Evolutionary conservation across 2,797 vertebrate species (phyloP), one percentile per base, ranked within the genome.

Genomic region (Alca torda): DNA sequence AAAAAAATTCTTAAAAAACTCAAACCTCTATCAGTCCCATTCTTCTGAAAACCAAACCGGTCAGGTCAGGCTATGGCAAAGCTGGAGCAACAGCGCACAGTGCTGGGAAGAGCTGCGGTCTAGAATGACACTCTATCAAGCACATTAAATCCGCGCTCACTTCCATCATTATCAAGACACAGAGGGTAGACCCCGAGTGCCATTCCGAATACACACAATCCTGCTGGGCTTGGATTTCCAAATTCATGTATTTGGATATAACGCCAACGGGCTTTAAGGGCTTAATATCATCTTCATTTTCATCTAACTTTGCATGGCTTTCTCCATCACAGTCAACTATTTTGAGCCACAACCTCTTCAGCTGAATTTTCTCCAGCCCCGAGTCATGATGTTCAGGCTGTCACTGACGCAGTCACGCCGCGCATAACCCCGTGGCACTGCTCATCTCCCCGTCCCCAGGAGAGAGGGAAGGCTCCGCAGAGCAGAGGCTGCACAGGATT

Each of bases 391-490:
- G 6, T 4, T 21, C 6, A 79, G 37, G 25, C 68, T 24, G 53
- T 28, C 89, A 35, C 43, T 0, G 24, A 19, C 2, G 5, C 0
- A 4, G 60, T 9, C 46, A 41, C n/a, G 7, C 10, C 8, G 0
- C 0, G 1, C 1, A 63, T 23, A 30, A 45, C 60, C 81, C 31
- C 80, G 9, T 0, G 0, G 54, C 30, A 9, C 61, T 13, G 67
- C 87, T 65, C 35, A 37, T 24, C 61, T 70, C 57, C 41, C 24
- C 5, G 39, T 4, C 25, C 72, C 68, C 69, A 3, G 0, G 4
- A 18, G 75, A 20, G 1, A 5, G 39, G 31, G 67, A 35, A 37
- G 7, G 73, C 45, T 78, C 73, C 3, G 5, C 30, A 35, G 50
- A 60, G 17, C 59, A 54, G 26, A 69, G 65, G 46, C 76, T 84